Evolutionary conservation across 2,113 vertebrate genomes (phyloP).

Genomic region (Lagopus leucura): DNA sequence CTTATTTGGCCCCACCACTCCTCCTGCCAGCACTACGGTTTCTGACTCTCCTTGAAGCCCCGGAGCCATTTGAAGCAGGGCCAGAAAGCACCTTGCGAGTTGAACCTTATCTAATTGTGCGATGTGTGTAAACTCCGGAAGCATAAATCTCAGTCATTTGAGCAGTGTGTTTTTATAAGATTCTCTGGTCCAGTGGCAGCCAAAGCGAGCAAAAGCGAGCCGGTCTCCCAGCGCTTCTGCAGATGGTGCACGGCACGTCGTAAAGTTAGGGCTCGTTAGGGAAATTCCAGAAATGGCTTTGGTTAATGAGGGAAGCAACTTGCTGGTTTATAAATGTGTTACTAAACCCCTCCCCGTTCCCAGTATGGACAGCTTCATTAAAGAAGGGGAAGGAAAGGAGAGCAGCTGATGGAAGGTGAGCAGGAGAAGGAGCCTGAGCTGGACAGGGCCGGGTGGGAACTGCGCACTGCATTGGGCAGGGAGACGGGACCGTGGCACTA

Average conservation of each 20-base stretch:
- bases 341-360: slow-evolving; percentile 22
- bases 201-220: not conserved
- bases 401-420: not conserved
- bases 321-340: slow-evolving; percentile 17
- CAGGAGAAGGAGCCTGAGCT: not conserved
- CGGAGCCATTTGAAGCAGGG: slow-evolving; percentile 43
- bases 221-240: not conserved
- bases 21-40: slow-evolving; percentile 41
- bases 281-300: slow-evolving; percentile 62
- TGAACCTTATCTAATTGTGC: slow-evolving; percentile 76
- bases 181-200: slow-evolving; percentile 40
- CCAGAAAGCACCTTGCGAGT: slow-evolving; percentile 77
- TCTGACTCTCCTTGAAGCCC: slow-evolving; percentile 61
- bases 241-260: not conserved
- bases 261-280: slow-evolving; percentile 69
- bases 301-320: slow-evolving; percentile 57
- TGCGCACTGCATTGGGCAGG: not conserved
- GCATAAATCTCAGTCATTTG: slow-evolving; percentile 72
- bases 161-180: slow-evolving; percentile 65
- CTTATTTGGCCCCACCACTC: not conserved
- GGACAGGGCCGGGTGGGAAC: not conserved
- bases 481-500: not conserved
- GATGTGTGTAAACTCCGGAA: slow-evolving; percentile 62
- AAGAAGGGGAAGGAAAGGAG: not conserved
- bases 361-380: not conserved